These are phyloP conservation scores for Macropus fuliginosus DNA, from an alignment of 2,797 vertebrate species.

Conservation along the genomic window DNA sequence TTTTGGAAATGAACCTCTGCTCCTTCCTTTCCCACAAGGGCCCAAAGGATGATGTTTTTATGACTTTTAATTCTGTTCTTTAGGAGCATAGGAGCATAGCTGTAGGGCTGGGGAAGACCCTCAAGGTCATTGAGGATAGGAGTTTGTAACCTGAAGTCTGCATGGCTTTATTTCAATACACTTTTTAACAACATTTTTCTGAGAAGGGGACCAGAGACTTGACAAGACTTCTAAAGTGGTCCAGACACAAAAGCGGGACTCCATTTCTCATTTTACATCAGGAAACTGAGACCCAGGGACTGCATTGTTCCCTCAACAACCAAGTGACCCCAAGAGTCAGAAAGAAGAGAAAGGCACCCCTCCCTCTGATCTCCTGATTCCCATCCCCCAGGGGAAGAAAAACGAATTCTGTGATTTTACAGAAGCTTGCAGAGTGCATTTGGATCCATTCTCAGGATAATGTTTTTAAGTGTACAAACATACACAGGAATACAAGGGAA, in stretches of 20 bases:
- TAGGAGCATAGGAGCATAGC: neutral
- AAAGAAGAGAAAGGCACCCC: neutral
- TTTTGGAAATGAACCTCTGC: neutral
- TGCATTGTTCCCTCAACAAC: neutral
- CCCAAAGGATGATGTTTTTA: neutral
- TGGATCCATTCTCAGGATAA: too few relatives aligned
- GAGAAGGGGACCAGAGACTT: neutral
- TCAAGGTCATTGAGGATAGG: neutral
- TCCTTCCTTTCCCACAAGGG: neutral
- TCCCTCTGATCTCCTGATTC: neutral
- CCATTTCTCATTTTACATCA: neutral
- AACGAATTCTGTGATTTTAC: neutral
- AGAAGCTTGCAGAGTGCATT: too few relatives aligned
- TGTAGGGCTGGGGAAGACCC: neutral
- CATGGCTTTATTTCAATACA: neutral
- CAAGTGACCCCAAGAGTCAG: neutral
- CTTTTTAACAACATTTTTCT: neutral
- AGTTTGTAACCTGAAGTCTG: neutral
- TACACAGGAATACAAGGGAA: too few relatives aligned
- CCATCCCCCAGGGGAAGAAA: too few relatives aligned
- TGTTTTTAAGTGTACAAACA: too few relatives aligned
- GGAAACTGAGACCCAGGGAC: too few relatives aligned
- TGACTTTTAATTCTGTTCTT: neutral
- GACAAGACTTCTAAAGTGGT: neutral
- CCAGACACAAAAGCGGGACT: neutral